Base-by-base conservation (phyloP, 2,888 invertebrate genomes). In the Meta bourneti region DNA sequence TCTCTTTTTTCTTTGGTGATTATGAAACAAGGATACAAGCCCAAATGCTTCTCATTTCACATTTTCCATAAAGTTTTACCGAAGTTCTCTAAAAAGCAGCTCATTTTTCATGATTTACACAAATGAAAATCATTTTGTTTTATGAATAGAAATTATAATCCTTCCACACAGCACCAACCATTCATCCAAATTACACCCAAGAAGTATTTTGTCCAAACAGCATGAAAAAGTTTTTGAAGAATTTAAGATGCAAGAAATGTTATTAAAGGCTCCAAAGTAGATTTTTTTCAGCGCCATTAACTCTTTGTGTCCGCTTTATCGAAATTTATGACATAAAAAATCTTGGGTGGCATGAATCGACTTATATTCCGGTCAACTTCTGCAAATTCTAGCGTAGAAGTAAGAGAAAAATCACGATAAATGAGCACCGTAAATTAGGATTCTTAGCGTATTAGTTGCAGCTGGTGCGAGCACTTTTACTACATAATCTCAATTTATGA, bases 401-500 rank as follows among this genome's bases (percentile, higher is more conserved):
- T 61, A 72, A 85, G 61, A 89, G 84, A 84, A 83, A 79, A 71
- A 13, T 70, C 71, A 71, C 7, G 84, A 79, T 82, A 83, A 90
- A 84, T 77, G 72, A 80, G 83, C n/a, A 61, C 72, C 83, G 90
- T 90, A 90, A 90, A 90, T 90, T 86, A 90, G 85, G 90, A 85
- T 90, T 81, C 85, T 90, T 74, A 54, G 85, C 34, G 75, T 90
- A 90, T 90, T 90, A 90, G 85, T 80, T 75, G 86, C 90, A 90
- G 85, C 90, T 80, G 90, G 90, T 86, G 90, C 75, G 61, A 90
- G 86, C 90, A 90, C 81, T 86, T 86, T 86, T 86, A 86, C 81
- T 85, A 75, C 81, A 85, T 90, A 90, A 90, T 86, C 86, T 90
- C 86, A 90, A 90, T 90, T 90, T 90, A 90, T 90, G 90, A 81